phyloP scores from a whole-genome alignment of 2,888 invertebrate genomes.

The Polydrusus cervinus region DNA sequence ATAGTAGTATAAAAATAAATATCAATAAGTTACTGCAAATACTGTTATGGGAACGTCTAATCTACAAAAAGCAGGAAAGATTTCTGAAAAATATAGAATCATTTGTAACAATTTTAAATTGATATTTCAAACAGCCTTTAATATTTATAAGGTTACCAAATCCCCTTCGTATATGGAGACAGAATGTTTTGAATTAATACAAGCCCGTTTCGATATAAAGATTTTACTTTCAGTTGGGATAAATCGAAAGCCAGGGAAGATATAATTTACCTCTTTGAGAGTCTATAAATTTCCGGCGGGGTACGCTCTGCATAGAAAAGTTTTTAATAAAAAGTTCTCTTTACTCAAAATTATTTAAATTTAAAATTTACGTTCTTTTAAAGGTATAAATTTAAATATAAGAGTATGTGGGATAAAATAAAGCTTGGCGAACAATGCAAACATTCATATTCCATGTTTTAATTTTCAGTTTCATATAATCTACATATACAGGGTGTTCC shows the following conservation, averaged over 20 bases:
- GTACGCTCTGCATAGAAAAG: not conserved
- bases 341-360: not conserved
- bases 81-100: too few relatives aligned
- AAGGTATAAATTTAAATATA: too few relatives aligned
- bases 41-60: too few relatives aligned
- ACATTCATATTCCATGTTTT: too few relatives aligned
- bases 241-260: not conserved
- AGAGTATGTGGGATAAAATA: too few relatives aligned
- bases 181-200: not conserved
- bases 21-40: too few relatives aligned
- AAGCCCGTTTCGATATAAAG: not conserved
- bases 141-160: not conserved
- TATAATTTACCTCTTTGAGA: not conserved
- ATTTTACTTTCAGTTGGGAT: not conserved
- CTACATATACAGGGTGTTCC: too few relatives aligned
- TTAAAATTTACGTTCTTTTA: not conserved
- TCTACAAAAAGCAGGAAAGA: too few relatives aligned
- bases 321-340: not conserved
- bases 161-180: not conserved
- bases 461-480: too few relatives aligned
- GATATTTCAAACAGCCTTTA: not conserved
- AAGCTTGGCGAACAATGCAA: too few relatives aligned
- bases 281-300: not conserved
- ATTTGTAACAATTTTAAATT: too few relatives aligned
- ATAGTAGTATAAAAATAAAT: too few relatives aligned